Conservation (phyloP, 2,888 invertebrate species). For the Dasysyrphus albostriatus region DNA sequence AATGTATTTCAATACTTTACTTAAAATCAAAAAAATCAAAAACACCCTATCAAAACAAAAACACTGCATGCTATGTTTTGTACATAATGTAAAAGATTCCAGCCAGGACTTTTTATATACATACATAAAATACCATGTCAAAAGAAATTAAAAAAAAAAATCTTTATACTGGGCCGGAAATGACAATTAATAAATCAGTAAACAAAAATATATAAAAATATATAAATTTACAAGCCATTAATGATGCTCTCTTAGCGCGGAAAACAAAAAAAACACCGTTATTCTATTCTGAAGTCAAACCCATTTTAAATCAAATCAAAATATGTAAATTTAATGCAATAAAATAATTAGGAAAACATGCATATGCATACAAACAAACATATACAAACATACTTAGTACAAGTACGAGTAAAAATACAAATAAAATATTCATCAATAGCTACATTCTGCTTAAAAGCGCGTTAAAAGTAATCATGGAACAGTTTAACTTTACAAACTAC, state of each 20-base stretch:
- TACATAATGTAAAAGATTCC: slow-evolving; percentile 18
- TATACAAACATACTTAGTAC: slow-evolving; percentile 10
- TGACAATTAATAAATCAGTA: not conserved
- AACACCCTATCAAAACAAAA: not conserved
- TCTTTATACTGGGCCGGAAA: not conserved
- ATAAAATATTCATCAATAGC: slow-evolving; percentile 27
- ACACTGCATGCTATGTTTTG: slow-evolving; percentile 6
- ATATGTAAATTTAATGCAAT: slow-evolving; percentile 19
- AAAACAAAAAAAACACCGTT: slow-evolving; percentile 7
- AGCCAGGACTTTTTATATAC: not conserved
- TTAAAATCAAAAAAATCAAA: slow-evolving; percentile 5
- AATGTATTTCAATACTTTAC: not conserved
- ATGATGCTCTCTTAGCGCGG: not conserved
- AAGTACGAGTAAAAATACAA: slow-evolving; percentile 21
- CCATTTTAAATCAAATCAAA: slow-evolving; percentile 19
- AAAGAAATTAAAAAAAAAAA: not conserved
- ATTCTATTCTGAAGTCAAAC: slow-evolving; percentile 14
- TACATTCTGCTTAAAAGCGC: slow-evolving; percentile 12
- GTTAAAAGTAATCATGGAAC: not conserved
- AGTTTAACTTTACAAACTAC: not conserved
- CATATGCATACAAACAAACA: not conserved
- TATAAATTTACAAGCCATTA: slow-evolving; percentile 4
- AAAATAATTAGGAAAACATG: slow-evolving; percentile 17
- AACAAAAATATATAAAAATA: not conserved
- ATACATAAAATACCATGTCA: not conserved